Base-by-base conservation (phyloP, 2,113 vertebrate species). In the Pygoscelis antarcticus region DNA sequence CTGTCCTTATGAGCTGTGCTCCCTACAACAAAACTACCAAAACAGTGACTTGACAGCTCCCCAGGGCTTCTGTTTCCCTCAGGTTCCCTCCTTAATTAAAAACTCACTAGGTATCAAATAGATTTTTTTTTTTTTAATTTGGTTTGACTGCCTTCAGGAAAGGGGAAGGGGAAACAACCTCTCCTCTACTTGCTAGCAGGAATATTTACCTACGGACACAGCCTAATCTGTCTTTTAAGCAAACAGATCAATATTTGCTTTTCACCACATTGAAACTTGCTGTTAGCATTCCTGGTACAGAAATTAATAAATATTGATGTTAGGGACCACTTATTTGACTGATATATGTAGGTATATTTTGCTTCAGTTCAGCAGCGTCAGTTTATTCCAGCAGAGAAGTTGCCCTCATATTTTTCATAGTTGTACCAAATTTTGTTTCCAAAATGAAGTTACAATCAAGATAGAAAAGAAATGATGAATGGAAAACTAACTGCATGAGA, bases 171-270 rank as follows among this genome's bases (percentile, higher is more conserved):
- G 20, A 75, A 94, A 84, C 6, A 58, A 82, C 40, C 77, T 96
- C 86, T 95, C 62, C 66, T 94, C 61, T 80, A 36, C 42, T 91
- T 94, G 17, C 49, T 57, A 79, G 30, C 17, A 69, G 89, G 65
- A 94, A 57, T 89, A 58, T 95, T 96, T 97, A 65, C 87, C 84
- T 89, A 52, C 18, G 22, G 87, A 77, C 62, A 87, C 14, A 87
- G 68, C 29, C 69, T 94, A 77, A 89, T 92, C 79, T 84, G 46
- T 40, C 36, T 95, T 92, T 71, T 42, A 89, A 82, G 87, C 54
- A 94, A 96, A 85, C 70, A 96, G 77, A 96, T 95, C 93, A 96
- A 91, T 94, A 91, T 97, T 94, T 96, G 77, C 49, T 95, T 96
- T 96, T 83, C 38, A 82, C 65, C 81, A 58, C 36, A 60, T 29